These are phyloP conservation scores for Phocides pigmalion DNA, from an alignment of 1,140 invertebrate species.

Conservation along the genomic window DNA sequence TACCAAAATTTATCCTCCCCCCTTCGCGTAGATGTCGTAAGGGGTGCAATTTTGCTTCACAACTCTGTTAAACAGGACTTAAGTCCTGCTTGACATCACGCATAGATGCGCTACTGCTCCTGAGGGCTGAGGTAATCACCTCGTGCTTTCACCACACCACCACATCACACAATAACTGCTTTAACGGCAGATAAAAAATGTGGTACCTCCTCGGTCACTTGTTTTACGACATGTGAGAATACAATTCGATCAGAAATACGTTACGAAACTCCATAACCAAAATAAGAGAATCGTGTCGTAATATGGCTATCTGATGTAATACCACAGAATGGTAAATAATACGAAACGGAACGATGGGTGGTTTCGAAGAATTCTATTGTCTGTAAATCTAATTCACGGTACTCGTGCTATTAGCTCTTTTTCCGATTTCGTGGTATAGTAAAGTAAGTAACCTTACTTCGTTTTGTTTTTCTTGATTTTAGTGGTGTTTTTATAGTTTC, in stretches of 20 bases:
- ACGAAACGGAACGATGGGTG: constrained; percentile 1
- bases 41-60: too few relatives aligned
- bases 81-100: too few relatives aligned
- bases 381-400: constrained; percentile 13
- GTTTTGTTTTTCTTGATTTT: constrained; percentile 1
- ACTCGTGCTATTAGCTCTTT: background rate
- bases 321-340: constrained; percentile 10
- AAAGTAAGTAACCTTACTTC: background rate
- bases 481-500: background rate
- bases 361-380: constrained; percentile 25
- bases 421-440: constrained; percentile 10
- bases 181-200: too few relatives aligned
- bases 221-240: too few relatives aligned
- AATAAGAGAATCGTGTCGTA: background rate
- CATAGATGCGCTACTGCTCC: too few relatives aligned
- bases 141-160: too few relatives aligned
- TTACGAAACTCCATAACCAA: background rate
- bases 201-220: too few relatives aligned
- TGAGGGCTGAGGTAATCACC: too few relatives aligned
- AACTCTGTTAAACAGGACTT: too few relatives aligned
- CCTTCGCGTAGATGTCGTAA: too few relatives aligned
- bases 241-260: background rate
- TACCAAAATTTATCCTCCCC: too few relatives aligned
- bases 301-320: constrained; percentile 12
- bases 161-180: too few relatives aligned